Evolutionary conservation across 2,797 vertebrate genomes (phyloP).

Genomic region (Cynopterus sphinx): DNA sequence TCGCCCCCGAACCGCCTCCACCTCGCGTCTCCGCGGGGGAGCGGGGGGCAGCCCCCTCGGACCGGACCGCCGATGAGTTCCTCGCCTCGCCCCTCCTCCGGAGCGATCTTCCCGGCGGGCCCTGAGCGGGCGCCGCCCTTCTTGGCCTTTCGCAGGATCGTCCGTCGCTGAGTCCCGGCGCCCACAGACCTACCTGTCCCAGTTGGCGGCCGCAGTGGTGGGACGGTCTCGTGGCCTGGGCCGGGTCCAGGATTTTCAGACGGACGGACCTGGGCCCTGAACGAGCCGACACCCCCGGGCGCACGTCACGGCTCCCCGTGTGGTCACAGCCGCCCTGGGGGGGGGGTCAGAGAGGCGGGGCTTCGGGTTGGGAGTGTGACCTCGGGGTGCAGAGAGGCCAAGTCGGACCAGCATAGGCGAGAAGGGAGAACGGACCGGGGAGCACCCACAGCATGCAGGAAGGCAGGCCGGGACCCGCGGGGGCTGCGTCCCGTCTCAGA

Average conservation of each 20-base stretch:
- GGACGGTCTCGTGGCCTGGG: background rate
- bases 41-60: too few species aligned
- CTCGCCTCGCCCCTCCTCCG: too few species aligned
- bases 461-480: fast-evolving
- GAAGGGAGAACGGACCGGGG: too few species aligned
- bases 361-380: background rate
- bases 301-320: fast-evolving
- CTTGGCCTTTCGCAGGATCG: too few species aligned
- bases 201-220: fast-evolving
- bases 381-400: background rate
- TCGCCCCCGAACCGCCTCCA: too few species aligned
- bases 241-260: fast-evolving
- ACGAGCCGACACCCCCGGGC: fast-evolving
- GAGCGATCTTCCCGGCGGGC: too few species aligned
- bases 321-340: background rate
- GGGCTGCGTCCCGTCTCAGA: background rate
- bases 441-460: too few species aligned
- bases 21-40: too few species aligned
- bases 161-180: too few species aligned
- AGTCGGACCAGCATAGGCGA: background rate
- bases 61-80: too few species aligned
- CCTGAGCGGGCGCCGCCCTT: too few species aligned
- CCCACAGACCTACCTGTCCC: too few species aligned
- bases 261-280: fast-evolving
- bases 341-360: background rate